phyloP scores from a whole-genome alignment of 2,113 vertebrate genomes.

The Oryzias curvinotus region DNA sequence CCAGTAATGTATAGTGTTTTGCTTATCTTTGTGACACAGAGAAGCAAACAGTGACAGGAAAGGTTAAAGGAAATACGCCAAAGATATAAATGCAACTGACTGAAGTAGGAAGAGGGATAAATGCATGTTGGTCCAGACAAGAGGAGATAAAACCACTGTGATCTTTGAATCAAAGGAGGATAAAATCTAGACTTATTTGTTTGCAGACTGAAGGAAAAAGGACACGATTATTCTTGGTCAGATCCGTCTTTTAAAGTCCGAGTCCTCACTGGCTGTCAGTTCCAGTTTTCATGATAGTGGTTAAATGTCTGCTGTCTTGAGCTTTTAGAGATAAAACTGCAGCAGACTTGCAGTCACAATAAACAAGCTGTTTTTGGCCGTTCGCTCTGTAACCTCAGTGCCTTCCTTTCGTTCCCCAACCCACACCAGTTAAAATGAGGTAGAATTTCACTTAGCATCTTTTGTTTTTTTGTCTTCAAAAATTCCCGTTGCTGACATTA shows the following conservation, averaged over 20 bases:
- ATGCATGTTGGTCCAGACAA: neutral
- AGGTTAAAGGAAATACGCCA: neutral
- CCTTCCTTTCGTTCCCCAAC: constrained; percentile 9
- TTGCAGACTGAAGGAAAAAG: constrained; percentile 17
- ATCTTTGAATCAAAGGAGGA: constrained; percentile 14
- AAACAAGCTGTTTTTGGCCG: neutral
- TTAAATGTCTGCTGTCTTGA: constrained; percentile 11
- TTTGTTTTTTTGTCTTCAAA: too few relatives aligned
- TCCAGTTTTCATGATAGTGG: constrained; percentile 4
- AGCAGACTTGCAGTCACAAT: constrained; percentile 21
- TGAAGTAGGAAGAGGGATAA: neutral
- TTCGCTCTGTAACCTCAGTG: neutral
- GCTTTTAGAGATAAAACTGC: constrained; percentile 27
- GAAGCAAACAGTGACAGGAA: too few relatives aligned
- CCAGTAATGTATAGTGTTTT: too few relatives aligned
- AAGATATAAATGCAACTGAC: constrained; percentile 8
- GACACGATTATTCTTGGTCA: neutral
- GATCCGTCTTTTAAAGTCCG: constrained; percentile 21
- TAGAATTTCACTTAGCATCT: neutral
- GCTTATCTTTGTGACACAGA: too few relatives aligned
- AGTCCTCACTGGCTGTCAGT: constrained; percentile 10
- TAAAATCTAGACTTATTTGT: constrained; percentile 16
- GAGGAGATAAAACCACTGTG: constrained; percentile 19
- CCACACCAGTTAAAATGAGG: constrained; percentile 24
- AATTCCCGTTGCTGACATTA: neutral